These are phyloP conservation scores for Miniopterus natalensis DNA, from an alignment of 2,113 vertebrate species.

Conservation along the genomic window DNA sequence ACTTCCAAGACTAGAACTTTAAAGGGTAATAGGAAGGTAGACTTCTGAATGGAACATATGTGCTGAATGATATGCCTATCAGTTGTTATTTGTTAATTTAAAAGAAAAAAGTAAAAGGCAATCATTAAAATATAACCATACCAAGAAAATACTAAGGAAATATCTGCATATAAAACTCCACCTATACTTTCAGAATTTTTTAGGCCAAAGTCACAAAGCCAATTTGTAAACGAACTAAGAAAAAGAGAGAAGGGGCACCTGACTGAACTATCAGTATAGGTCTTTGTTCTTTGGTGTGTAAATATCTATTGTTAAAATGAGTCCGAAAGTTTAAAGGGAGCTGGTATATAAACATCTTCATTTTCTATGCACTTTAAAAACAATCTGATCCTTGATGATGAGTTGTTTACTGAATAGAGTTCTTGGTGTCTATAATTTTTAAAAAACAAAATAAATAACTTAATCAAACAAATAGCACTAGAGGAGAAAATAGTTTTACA, in stretches of 20 bases:
- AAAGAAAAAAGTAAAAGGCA: neutral
- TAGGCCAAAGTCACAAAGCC: neutral
- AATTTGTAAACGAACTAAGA: neutral
- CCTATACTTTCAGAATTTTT: neutral
- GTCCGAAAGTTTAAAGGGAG: neutral
- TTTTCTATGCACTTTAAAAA: slow-evolving; percentile 11
- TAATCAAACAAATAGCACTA: neutral
- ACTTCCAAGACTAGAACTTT: neutral
- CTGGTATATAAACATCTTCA: neutral
- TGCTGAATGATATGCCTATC: neutral
- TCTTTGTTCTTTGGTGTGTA: neutral
- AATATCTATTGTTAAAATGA: neutral
- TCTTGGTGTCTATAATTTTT: neutral
- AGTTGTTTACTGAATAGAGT: neutral
- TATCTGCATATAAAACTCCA: neutral
- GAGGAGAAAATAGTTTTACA: neutral
- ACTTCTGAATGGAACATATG: neutral
- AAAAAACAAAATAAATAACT: neutral
- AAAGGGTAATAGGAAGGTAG: neutral
- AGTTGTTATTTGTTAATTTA: slow-evolving; percentile 23
- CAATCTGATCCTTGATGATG: neutral
- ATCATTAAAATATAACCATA: neutral
- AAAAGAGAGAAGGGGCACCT: neutral
- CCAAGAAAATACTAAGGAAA: neutral
- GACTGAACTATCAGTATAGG: neutral